Conservation (phyloP, 2,113 vertebrate species). For the Aplodontia rufa region DNA sequence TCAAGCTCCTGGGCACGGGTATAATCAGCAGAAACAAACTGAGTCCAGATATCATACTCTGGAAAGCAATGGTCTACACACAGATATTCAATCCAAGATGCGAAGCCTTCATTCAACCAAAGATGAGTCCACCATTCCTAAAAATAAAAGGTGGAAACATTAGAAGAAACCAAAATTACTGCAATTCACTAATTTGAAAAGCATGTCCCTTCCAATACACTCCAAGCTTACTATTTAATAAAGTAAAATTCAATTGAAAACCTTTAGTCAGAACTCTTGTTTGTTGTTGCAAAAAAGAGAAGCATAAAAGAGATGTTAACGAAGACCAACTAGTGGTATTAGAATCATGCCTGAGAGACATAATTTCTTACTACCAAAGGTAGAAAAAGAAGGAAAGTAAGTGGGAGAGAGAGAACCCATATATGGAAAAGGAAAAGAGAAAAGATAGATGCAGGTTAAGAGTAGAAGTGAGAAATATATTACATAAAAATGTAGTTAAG, state of each 20-base stretch:
- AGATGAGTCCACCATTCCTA: conserved; percentile 99
- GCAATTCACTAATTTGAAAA: neutral
- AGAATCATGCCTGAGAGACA: neutral
- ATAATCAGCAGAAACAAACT: conserved; percentile 99
- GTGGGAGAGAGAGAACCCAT: too few species aligned
- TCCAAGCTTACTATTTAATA: conserved; percentile 24
- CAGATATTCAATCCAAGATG: conserved; percentile 99
- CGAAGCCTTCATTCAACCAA: conserved; percentile 99
- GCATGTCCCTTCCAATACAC: neutral
- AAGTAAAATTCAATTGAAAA: conserved; percentile 56
- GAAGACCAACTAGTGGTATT: neutral
- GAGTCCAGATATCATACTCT: conserved; percentile 99
- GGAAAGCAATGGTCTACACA: conserved; percentile 99
- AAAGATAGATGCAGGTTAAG: neutral
- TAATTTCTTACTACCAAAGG: conserved; percentile 21
- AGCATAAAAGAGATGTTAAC: neutral
- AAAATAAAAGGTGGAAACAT: neutral
- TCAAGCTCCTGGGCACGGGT: conserved; percentile 97
- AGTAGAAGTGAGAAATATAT: neutral
- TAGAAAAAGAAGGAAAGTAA: neutral
- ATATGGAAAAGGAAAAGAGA: neutral
- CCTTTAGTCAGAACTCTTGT: conserved; percentile 38
- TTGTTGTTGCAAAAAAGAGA: conserved; percentile 2
- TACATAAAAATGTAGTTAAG: conserved; percentile 12
- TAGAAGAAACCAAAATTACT: neutral